Conservation (phyloP, 2,888 invertebrate genomes). For the Diplazon laetatorius region DNA sequence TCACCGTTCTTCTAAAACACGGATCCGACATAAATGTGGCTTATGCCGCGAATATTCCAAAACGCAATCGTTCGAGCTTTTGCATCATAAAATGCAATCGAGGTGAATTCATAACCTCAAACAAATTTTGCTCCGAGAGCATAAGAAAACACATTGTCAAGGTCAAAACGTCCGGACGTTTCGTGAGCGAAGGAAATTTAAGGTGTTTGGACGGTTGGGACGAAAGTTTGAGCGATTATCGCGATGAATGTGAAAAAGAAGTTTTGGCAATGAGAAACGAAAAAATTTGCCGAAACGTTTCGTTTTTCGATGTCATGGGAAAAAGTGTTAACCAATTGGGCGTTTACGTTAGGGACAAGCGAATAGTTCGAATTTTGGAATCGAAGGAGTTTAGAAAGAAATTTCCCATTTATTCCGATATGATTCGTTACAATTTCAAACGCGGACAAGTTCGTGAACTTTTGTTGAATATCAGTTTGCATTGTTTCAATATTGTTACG, state of each 20-base stretch:
- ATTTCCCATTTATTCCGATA: constrained; percentile 16
- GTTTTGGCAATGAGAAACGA: neutral
- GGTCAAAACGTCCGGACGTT: neutral
- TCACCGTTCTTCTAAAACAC: constrained; percentile 2
- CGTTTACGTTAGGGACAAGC: constrained; percentile 1
- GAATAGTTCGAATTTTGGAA: neutral
- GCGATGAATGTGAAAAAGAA: neutral
- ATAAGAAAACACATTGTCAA: neutral
- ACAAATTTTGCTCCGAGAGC: too few relatives aligned
- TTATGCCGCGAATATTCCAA: neutral
- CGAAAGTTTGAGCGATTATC: neutral
- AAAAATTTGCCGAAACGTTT: constrained; percentile 2
- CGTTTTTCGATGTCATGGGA: neutral
- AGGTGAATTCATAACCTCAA: neutral
- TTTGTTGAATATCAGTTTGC: neutral
- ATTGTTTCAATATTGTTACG: neutral
- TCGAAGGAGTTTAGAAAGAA: neutral
- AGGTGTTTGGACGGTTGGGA: too few relatives aligned
- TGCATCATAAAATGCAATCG: neutral
- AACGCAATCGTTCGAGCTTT: neutral
- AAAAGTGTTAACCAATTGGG: constrained; percentile 6
- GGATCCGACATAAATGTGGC: constrained; percentile 14
- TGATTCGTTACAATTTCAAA: constrained; percentile 13
- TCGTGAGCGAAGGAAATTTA: neutral
- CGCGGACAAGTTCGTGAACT: neutral